These are phyloP conservation scores for Atta cephalotes DNA, from an alignment of 1,140 invertebrate species.

Conservation along the genomic window DNA sequence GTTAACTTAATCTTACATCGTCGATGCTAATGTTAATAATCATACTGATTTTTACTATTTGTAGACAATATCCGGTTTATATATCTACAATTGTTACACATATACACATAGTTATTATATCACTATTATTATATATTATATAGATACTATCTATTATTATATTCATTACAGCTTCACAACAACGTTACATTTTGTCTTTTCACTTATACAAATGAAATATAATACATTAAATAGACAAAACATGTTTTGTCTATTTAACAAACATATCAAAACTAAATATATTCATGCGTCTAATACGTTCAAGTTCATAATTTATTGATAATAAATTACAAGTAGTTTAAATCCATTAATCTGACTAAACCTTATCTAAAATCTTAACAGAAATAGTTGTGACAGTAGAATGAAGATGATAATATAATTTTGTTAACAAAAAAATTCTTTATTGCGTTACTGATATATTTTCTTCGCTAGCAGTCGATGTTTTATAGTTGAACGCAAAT, in stretches of 20 bases:
- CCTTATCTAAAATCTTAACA: neutral
- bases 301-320: neutral
- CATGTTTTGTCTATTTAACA: neutral
- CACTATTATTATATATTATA: neutral
- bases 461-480: constrained; percentile 9
- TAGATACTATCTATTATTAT: neutral
- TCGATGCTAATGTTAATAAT: neutral
- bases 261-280: constrained; percentile 16
- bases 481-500: constrained; percentile 35
- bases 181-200: neutral
- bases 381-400: neutral
- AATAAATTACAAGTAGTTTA: neutral
- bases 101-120: neutral
- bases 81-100: neutral
- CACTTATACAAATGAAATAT: neutral
- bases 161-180: neutral
- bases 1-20: neutral
- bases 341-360: neutral
- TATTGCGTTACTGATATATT: neutral
- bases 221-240: neutral
- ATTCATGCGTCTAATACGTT: neutral
- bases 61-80: neutral
- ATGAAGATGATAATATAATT: neutral
- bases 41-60: constrained; percentile 9
- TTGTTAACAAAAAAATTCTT: neutral